Evolutionary conservation across 2,113 vertebrate genomes (phyloP).

Genomic region (Tapirus terrestris): DNA sequence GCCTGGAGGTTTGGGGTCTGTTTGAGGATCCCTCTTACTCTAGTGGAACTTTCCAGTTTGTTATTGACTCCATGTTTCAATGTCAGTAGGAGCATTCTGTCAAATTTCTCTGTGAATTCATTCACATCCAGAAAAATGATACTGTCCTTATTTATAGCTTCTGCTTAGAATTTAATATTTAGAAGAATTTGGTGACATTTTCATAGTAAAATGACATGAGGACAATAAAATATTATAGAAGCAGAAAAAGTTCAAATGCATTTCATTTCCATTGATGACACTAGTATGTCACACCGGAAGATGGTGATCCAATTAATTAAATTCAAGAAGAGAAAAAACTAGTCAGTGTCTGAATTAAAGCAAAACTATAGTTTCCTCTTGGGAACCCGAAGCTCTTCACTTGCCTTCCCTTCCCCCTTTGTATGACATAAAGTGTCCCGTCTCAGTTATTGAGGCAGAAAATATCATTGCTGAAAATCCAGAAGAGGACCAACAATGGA

Average conservation of each 20-base stretch:
- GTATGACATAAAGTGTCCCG: not conserved
- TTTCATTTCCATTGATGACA: constrained; percentile 33
- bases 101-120: constrained; percentile 47
- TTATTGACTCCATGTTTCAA: not conserved
- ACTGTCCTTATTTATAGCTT: constrained; percentile 53
- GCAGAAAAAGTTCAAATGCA: not conserved
- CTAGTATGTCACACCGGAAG: constrained; percentile 9
- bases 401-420: not conserved
- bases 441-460: not conserved
- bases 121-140: constrained; percentile 68
- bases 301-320: constrained; percentile 59
- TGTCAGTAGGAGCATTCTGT: not conserved
- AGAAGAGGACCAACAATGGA: not conserved
- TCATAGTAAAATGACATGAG: constrained; percentile 73
- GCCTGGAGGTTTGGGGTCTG: not conserved
- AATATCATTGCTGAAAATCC: not conserved
- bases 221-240: constrained; percentile 10
- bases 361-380: constrained; percentile 11
- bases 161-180: constrained; percentile 75
- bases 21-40: not conserved
- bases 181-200: constrained; percentile 75
- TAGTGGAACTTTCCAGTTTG: not conserved
- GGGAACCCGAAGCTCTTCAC: not conserved
- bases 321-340: not conserved
- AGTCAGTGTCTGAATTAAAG: constrained; percentile 1